Base-by-base conservation (phyloP, 2,797 vertebrate genomes). In the Decapterus maruadsi region DNA sequence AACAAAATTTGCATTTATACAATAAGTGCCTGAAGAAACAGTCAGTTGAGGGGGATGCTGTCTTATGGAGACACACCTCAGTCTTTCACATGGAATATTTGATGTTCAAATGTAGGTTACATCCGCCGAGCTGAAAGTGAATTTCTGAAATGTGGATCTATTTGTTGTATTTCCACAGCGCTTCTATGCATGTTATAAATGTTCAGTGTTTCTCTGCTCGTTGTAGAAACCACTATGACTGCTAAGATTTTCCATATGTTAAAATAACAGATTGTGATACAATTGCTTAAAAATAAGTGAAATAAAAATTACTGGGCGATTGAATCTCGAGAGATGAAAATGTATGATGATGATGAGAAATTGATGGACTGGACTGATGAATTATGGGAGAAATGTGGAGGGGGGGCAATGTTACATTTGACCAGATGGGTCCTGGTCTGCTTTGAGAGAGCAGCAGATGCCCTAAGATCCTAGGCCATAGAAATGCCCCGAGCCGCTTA, bases 381-480 rank as follows among this genome's bases (percentile, higher is more conserved):
- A 83, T 45, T 66, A 74, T 75, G 59, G 71, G 67, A 77, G 64
- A 58, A 4, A 79, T 59, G n/a, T 22, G 4, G 10, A 11, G 20
- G 76, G 45, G 55, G 16, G 59, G 17, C 9, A 17, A 14, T n/a
- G n/a, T 4, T 36, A 50, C 29, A 53, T 81, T 78, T 74, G 77
- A 83, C 85, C 94, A 95, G 93, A 94, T 94, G 94, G 93, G 85
- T 81, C 72, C 62, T 77, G 77, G 85, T 80, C 83, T 84, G 77
- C 80, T 90, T 77, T 88, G 78, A 86, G 81, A 90, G 85, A 87
- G 83, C 83, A 93, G 90, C 92, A 95, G 92, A 94, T 95, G 94
- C 90, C 88, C 87, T 61, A 66, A 89, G 72, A 92, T 90, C 72
- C 77, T 67, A 77, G 77, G 79, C 82, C 86, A 68, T 72, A 84